Conservation (phyloP, 2,888 invertebrate genomes). For the Cabera pusaria region DNA sequence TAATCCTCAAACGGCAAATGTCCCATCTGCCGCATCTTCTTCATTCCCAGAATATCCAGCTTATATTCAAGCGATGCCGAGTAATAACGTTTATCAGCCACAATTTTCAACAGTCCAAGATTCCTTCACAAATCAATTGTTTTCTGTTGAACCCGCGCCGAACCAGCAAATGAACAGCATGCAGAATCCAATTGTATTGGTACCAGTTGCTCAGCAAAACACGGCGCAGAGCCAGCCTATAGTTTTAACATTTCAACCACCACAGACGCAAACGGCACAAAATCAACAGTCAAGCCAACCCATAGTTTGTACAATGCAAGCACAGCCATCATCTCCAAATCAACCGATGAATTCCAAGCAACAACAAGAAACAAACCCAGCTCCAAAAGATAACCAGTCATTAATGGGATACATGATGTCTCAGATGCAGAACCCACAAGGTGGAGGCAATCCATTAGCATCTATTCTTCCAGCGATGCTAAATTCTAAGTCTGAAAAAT, state of each 20-base stretch:
- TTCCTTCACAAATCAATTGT: conserved; percentile 16
- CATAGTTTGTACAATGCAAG: conserved; percentile 38
- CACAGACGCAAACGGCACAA: conserved; percentile 11
- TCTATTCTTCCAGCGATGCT: conserved; percentile 29
- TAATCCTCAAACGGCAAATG: conserved; percentile 10
- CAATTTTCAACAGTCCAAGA: conserved; percentile 13
- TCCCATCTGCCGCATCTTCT: conserved; percentile 4
- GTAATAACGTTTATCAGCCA: conserved; percentile 8
- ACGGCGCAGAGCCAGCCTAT: conserved; percentile 23
- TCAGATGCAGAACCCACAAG: conserved; percentile 30
- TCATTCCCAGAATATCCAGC: conserved; percentile 13
- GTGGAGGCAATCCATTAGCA: conserved; percentile 19
- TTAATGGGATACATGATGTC: conserved; percentile 39
- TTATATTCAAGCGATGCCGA: conserved; percentile 24
- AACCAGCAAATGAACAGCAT: conserved; percentile 13
- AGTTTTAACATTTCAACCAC: conserved; percentile 24
- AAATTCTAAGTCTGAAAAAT: conserved; percentile 40
- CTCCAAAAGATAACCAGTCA: conserved; percentile 33
- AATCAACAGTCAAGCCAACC: conserved; percentile 26
- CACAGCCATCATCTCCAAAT: conserved; percentile 28
- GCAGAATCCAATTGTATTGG: conserved; percentile 18
- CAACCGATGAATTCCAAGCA: neutral
- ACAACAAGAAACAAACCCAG: conserved; percentile 3
- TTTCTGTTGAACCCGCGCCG: no score
- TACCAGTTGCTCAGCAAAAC: conserved; percentile 11